Conservation (phyloP, 1,140 invertebrate genomes). For the Drosophila melanogaster region Release_6_plus_ISO1_MT NT_037436.4:18609501-18610000, state of each 20-base stretch:
- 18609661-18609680: background rate
- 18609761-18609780: slow-evolving; percentile 12
- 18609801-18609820: background rate
- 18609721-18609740: slow-evolving; percentile 23
- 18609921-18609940: background rate
- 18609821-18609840: slow-evolving; percentile 1
- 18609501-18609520: too few relatives aligned
- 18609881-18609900: background rate
- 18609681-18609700: background rate
- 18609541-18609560: background rate
- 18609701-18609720: background rate
- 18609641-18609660: background rate
- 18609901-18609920: background rate
- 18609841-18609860: background rate
- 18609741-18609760: slow-evolving; percentile 24
- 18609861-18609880: background rate
- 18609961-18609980: slow-evolving; percentile 47
- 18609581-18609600: background rate
- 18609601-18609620: too few relatives aligned
- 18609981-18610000: slow-evolving; percentile 47
- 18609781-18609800: background rate
- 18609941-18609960: slow-evolving; percentile 51
- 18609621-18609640: slow-evolving; percentile 11
- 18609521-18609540: background rate
- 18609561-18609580: background rate